Conservation (phyloP, 2,113 vertebrate species). For the Salvelinus alpinus region DNA sequence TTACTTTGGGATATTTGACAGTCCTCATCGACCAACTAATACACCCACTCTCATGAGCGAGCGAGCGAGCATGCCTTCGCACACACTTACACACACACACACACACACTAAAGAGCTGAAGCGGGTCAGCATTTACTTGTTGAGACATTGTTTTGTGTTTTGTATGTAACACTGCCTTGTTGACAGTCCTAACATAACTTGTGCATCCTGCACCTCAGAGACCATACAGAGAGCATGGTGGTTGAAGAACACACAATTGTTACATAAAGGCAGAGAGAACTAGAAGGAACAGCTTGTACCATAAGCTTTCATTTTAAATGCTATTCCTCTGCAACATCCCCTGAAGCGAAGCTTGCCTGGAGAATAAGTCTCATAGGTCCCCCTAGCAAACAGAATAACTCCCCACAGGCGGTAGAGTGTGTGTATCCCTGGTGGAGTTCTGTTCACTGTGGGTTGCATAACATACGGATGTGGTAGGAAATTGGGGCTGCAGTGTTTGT, state of each 20-base stretch:
- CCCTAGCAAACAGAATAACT: conserved; percentile 19
- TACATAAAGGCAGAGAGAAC: conserved; percentile 15
- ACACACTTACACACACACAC: not conserved
- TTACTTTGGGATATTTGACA: not conserved
- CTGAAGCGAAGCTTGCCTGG: conserved; percentile 9
- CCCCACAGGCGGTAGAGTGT: conserved; percentile 3
- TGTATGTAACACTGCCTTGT: too few species aligned
- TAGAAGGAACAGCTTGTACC: conserved; percentile 10
- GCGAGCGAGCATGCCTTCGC: conserved; percentile 41
- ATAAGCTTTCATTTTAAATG: conserved; percentile 16
- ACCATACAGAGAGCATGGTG: not conserved
- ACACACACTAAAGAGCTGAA: not conserved
- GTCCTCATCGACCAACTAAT: not conserved
- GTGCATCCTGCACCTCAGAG: not conserved
- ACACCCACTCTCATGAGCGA: conserved; percentile 28
- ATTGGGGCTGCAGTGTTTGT: not conserved
- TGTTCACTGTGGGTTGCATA: conserved; percentile 13
- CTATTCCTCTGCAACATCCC: conserved; percentile 24
- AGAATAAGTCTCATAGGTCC: conserved; percentile 12
- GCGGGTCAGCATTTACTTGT: not conserved
- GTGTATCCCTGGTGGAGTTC: not conserved
- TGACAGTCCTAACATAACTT: not conserved
- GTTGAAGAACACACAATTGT: not conserved
- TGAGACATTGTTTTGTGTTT: too few species aligned
- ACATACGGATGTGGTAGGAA: conserved; percentile 10